These are phyloP conservation scores for Eremobia ochroleuca DNA, from an alignment of 2,888 invertebrate species.

Conservation along the genomic window DNA sequence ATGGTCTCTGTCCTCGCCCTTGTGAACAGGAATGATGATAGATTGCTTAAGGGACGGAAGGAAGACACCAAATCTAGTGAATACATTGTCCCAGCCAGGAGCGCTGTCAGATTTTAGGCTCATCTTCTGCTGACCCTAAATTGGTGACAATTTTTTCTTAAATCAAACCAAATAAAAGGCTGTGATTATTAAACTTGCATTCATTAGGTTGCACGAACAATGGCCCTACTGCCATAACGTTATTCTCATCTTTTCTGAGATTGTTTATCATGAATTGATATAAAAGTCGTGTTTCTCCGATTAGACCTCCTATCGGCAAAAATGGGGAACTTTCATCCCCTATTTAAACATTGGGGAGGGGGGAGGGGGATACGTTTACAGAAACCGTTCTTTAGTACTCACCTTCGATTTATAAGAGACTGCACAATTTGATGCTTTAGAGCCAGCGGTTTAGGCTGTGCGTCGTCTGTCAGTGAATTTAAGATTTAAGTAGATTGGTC, in stretches of 20 bases:
- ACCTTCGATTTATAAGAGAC: not conserved
- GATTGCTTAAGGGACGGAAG: not conserved
- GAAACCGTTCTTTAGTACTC: not conserved
- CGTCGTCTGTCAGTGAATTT: not conserved
- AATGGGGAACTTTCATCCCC: not conserved
- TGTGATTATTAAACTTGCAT: too few species aligned
- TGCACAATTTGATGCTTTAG: not conserved
- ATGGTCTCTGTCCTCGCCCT: constrained; percentile 4
- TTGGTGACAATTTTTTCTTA: too few species aligned
- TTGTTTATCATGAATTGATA: too few species aligned
- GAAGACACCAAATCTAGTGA: not conserved
- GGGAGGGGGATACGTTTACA: not conserved
- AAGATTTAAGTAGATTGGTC: not conserved
- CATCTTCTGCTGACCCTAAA: too few species aligned
- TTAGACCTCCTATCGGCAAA: not conserved
- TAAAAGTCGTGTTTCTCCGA: too few species aligned
- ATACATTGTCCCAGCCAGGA: too few species aligned
- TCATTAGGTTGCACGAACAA: too few species aligned
- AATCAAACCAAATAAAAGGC: not conserved
- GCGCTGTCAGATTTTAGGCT: too few species aligned
- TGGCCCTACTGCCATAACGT: too few species aligned
- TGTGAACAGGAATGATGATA: not conserved
- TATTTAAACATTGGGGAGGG: not conserved
- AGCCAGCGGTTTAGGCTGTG: not conserved
- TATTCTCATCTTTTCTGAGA: too few species aligned